Evolutionary conservation across 2,113 vertebrate species (phyloP).

Genomic region (Parotia lawesii): DNA sequence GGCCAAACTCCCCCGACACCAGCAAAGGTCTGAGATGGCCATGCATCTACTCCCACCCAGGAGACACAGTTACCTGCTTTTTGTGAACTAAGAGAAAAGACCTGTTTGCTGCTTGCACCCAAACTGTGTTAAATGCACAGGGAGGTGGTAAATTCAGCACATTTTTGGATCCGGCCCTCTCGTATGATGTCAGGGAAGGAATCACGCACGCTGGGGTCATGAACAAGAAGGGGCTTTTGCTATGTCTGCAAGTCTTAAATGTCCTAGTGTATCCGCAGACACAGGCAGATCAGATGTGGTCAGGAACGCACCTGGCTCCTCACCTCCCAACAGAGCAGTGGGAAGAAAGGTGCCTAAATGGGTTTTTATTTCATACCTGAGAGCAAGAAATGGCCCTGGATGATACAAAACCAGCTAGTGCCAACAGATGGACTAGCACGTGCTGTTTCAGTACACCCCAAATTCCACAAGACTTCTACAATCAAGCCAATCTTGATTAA

Average conservation of each 20-base stretch:
- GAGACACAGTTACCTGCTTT: background rate
- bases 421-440: background rate
- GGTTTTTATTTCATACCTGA: background rate
- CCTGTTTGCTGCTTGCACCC: background rate
- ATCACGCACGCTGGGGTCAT: rapidly evolving
- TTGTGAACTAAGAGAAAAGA: background rate
- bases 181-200: rapidly evolving
- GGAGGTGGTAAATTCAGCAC: background rate
- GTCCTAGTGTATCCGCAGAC: background rate
- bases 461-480: background rate
- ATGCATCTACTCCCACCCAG: background rate
- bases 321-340: background rate
- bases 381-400: background rate
- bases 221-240: background rate
- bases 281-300: rapidly evolving
- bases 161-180: background rate
- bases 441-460: background rate
- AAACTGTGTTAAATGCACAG: background rate
- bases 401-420: background rate
- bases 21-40: background rate
- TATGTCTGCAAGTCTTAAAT: background rate
- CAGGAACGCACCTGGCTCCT: background rate
- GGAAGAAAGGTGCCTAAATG: background rate
- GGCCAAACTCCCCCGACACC: background rate
- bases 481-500: background rate